Evolutionary conservation across 2,113 vertebrate species (phyloP), one percentile per base, ranked within the genome.

Genomic region (Embiotoca jacksoni): DNA sequence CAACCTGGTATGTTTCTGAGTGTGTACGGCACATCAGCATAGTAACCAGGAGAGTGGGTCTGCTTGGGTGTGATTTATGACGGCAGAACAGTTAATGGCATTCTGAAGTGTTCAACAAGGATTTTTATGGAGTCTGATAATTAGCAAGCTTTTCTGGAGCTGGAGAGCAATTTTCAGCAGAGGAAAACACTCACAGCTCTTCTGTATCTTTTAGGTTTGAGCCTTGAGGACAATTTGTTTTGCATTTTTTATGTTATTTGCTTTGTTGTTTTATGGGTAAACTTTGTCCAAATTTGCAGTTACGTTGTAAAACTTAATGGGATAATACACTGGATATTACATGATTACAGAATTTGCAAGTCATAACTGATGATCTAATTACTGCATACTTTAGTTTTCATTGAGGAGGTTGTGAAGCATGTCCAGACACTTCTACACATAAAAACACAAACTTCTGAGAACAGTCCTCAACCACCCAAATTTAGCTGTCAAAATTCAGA

Each of bases 81-180:
- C 33, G 32, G 50, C 47, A 9, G n/a, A 11, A 30, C 14, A n/a
- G 50, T 83, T 77, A 64, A 67, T 70, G 31, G 62, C 65, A 83
- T 81, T 56, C 74, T 59, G 37, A 58, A 56, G 68, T 56, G 62
- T 69, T 81, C 55, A 70, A 66, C 4, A n/a, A 2, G 9, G 65
- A 54, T 81, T 83, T 83, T 84, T 78, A 85, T 60, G 44, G 49
- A 74, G 68, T 68, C 52, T 70, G 46, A 62, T 83, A 65, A 79
- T 79, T 57, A 57, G 16, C 23, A 60, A 67, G 61, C 56, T 61
- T 41, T 7, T 68, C 35, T 37, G 55, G 46, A 75, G 65, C 56
- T 39, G 32, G 15, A 73, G 33, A n/a, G 4, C 7, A 60, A 73
- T 67, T 72, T 72, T 71, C 39, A 78, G 32, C 5, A 13, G 49